These are phyloP conservation scores for Monochamus saltuarius DNA, from an alignment of 1,140 invertebrate species.

Conservation along the genomic window DNA sequence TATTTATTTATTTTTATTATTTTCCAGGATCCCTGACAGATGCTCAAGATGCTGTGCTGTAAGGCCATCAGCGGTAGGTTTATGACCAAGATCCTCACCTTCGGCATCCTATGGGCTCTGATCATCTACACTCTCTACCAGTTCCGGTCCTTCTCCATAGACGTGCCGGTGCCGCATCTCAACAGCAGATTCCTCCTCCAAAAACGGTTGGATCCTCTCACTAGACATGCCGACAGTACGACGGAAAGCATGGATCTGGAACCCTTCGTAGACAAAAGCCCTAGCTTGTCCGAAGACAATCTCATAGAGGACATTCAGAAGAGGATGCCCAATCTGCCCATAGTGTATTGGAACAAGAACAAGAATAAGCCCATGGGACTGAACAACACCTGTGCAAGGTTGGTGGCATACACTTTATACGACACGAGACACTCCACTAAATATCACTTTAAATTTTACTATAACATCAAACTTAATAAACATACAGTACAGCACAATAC, in stretches of 20 bases:
- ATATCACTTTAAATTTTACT: too few relatives aligned
- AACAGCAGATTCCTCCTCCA: constrained; percentile 49
- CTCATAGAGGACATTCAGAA: constrained; percentile 75
- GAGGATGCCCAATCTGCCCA: constrained; percentile 75
- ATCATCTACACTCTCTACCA: constrained; percentile 54
- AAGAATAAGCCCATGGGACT: constrained; percentile 73
- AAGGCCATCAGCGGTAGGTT: constrained; percentile 43
- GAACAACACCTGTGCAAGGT: constrained; percentile 69
- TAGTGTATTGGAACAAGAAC: constrained; percentile 79
- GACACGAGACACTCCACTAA: too few relatives aligned
- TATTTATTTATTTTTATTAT: not conserved
- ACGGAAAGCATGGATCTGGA: constrained; percentile 52
- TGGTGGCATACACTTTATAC: not conserved
- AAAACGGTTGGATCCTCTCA: constrained; percentile 48
- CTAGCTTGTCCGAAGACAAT: constrained; percentile 70
- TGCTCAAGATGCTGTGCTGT: constrained; percentile 24
- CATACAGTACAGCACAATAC: too few relatives aligned
- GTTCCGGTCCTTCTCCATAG: constrained; percentile 51
- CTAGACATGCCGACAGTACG: constrained; percentile 44
- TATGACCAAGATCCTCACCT: constrained; percentile 54
- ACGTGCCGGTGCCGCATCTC: constrained; percentile 50
- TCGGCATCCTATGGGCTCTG: constrained; percentile 55
- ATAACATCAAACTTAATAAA: too few relatives aligned
- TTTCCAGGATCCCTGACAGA: too few relatives aligned
- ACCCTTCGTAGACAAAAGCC: constrained; percentile 67